These are phyloP conservation scores for Myocastor coypus DNA, from an alignment of 2,113 vertebrate genomes.

Conservation along the genomic window DNA sequence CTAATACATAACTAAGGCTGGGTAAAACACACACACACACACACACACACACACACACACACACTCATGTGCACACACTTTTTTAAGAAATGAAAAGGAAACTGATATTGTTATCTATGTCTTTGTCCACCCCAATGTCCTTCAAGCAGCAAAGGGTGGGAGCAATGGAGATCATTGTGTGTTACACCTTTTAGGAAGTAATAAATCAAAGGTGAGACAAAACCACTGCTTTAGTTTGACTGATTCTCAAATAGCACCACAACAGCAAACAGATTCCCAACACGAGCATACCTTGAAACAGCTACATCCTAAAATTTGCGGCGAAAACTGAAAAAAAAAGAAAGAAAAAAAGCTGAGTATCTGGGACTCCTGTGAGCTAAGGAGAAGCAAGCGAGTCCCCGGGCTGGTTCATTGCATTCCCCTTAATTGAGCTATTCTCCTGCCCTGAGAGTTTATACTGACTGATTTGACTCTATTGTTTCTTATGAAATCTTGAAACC, in stretches of 20 bases:
- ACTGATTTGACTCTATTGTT: slow-evolving; percentile 67
- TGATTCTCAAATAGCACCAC: slow-evolving; percentile 43
- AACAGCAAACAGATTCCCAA: slow-evolving; percentile 43
- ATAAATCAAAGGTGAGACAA: slow-evolving; percentile 50
- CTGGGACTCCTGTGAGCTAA: slow-evolving; percentile 59
- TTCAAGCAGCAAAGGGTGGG: not conserved
- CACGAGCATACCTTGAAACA: slow-evolving; percentile 23
- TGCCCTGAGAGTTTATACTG: slow-evolving; percentile 50
- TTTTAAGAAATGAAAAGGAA: not conserved
- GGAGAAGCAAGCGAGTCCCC: slow-evolving; percentile 61
- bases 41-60: not conserved
- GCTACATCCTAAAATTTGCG: slow-evolving; percentile 29
- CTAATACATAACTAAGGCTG: not conserved
- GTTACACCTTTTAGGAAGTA: not conserved
- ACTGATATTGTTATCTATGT: not conserved
- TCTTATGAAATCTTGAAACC: slow-evolving; percentile 57
- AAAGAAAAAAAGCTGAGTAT: slow-evolving; percentile 14
- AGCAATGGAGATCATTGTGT: not conserved
- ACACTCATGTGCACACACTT: not conserved
- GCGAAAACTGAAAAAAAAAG: slow-evolving; percentile 47
- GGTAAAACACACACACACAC: not conserved
- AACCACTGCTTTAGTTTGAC: not conserved
- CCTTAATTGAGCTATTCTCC: slow-evolving; percentile 79
- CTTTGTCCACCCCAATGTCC: not conserved
- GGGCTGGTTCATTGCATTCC: not conserved